Conservation (phyloP, 2,888 invertebrate species). For the Yponomeuta malinellus region DNA sequence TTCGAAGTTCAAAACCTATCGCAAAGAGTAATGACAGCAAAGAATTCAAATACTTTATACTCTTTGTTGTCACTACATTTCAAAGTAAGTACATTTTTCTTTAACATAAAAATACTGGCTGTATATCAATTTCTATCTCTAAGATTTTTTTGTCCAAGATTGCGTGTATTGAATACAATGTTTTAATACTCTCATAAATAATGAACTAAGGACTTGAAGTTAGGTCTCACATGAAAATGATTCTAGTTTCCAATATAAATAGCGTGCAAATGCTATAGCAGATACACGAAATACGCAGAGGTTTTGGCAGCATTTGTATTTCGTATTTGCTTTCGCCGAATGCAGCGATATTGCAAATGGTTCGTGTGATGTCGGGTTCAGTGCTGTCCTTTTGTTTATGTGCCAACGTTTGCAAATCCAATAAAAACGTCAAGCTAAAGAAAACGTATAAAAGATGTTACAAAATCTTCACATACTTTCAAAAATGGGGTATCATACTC, state of each 20-base stretch:
- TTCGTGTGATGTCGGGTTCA: neutral
- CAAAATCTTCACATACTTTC: too few relatives aligned
- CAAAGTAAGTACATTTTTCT: neutral
- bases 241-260: neutral
- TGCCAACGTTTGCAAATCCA: neutral
- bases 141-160: neutral
- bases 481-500: too few relatives aligned
- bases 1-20: neutral
- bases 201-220: neutral
- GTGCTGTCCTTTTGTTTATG: neutral
- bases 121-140: neutral
- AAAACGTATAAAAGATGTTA: neutral
- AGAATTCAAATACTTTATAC: neutral
- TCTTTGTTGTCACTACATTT: neutral
- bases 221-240: neutral
- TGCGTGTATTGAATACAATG: neutral
- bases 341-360: slow-evolving; percentile 11
- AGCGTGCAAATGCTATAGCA: neutral
- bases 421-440: neutral
- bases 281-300: neutral
- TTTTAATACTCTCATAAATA: neutral
- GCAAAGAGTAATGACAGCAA: neutral
- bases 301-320: slow-evolving; percentile 22
- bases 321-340: slow-evolving; percentile 19
- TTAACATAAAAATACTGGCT: neutral